Evolutionary conservation across 2,888 invertebrate genomes (phyloP).

Genomic region (Pseudanteris insignis): DNA sequence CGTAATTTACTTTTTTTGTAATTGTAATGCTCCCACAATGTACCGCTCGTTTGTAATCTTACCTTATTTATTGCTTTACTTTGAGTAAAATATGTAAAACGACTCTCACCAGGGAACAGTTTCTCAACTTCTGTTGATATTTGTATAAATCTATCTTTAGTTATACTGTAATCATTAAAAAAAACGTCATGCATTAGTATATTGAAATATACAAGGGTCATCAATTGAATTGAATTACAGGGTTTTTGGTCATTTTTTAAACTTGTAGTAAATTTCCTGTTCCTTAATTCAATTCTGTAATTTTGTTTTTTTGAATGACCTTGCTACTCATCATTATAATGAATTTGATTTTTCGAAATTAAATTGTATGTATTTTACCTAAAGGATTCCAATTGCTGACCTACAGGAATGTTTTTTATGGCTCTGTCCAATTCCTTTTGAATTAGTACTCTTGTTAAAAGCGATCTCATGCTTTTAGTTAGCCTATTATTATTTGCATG

Average conservation of each 20-base stretch:
- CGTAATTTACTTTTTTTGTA: slow-evolving; percentile 29
- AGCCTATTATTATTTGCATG: slow-evolving; percentile 28
- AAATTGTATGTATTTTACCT: too few species aligned
- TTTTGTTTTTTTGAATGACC: too few species aligned
- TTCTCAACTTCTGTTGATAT: slow-evolving; percentile 28
- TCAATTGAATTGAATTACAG: too few species aligned
- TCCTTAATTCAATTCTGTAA: too few species aligned
- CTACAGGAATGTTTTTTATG: slow-evolving; percentile 21
- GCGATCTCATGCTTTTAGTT: slow-evolving; percentile 28
- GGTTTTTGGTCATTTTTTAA: too few species aligned
- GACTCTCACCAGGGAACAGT: slow-evolving; percentile 28
- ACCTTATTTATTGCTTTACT: slow-evolving; percentile 26
- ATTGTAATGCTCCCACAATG: slow-evolving; percentile 35
- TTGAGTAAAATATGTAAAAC: slow-evolving; percentile 29
- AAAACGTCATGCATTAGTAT: too few species aligned
- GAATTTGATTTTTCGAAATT: too few species aligned
- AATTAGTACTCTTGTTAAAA: slow-evolving; percentile 22
- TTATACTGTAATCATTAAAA: slow-evolving; percentile 24
- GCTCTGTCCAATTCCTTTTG: slow-evolving; percentile 25
- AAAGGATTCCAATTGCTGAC: slow-evolving; percentile 29
- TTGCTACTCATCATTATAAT: too few species aligned
- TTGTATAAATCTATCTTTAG: slow-evolving; percentile 26
- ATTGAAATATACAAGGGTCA: too few species aligned
- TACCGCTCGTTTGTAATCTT: slow-evolving; percentile 25
- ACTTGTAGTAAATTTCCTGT: too few species aligned